Evolutionary conservation across 2,888 invertebrate species (phyloP).

Genomic region (Ectobius pallidus): DNA sequence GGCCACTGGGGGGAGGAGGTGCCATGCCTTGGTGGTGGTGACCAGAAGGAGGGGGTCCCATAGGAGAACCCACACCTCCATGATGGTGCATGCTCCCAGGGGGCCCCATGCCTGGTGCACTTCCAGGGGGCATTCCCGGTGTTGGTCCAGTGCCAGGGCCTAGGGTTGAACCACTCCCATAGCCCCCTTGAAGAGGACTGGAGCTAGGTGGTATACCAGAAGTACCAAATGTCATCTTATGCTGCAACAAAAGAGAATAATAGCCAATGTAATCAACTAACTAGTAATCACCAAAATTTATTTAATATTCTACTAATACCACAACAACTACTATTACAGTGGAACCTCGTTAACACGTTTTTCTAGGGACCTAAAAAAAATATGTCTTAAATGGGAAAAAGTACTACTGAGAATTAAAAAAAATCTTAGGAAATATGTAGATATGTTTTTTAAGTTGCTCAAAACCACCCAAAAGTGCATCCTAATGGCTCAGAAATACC

Average conservation of each 20-base stretch:
- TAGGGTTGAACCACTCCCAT: constrained; percentile 40
- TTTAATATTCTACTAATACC: no score
- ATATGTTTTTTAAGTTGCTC: no score
- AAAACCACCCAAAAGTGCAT: no score
- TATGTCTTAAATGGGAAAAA: no score
- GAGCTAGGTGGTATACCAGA: constrained; percentile 65
- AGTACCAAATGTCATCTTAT: constrained; percentile 69
- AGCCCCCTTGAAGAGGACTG: constrained; percentile 59
- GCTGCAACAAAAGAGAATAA: constrained; percentile 57
- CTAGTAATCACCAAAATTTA: no score
- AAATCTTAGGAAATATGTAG: no score
- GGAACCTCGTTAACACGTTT: no score
- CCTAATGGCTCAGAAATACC: no score
- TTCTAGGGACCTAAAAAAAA: no score
- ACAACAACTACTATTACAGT: no score
- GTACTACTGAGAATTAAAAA: no score
- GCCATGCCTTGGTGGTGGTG: constrained; percentile 59
- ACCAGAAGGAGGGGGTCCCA: constrained; percentile 59
- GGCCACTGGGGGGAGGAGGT: constrained; percentile 64
- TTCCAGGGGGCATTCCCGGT: constrained; percentile 51
- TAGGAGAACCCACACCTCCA: constrained; percentile 42
- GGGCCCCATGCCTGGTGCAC: constrained; percentile 48
- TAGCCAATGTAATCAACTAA: no score
- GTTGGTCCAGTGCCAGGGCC: constrained; percentile 38
- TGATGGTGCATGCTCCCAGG: constrained; percentile 44